Percentiles rank a stretch among this genome's conserved stretches.
Evolutionary conservation across 92 coral and sea anemone genomes (phyloP).

Genomic region (Siderastrea radians): DNA sequence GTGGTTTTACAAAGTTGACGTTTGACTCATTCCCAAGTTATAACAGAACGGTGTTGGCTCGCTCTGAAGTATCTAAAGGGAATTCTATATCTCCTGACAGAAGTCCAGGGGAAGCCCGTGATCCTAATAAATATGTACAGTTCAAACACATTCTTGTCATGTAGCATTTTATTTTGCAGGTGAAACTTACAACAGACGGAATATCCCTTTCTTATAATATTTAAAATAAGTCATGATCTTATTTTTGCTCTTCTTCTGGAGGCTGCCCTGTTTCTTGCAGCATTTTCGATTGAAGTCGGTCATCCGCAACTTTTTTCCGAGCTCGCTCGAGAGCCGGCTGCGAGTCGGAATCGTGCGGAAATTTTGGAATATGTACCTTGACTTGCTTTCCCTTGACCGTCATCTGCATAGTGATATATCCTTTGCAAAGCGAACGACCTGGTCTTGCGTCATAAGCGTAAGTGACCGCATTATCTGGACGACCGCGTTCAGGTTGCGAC

Average conservation of each 20-base stretch:
- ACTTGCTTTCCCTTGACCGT: constrained; percentile 64
- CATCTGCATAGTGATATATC: constrained; percentile 64
- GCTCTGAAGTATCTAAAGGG: no score
- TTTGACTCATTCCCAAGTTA: no score
- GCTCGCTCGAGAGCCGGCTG: constrained; percentile 30
- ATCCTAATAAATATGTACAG: no score
- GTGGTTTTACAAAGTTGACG: no score
- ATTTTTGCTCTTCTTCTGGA: background rate
- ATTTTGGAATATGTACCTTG: constrained; percentile 61
- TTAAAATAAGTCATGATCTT: no score
- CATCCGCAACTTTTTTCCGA: constrained; percentile 26
- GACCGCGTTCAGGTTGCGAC: constrained; percentile 4
- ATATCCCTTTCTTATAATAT: background rate
- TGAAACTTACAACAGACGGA: background rate
- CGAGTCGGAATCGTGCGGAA: constrained; percentile 35
- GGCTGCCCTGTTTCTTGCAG: background rate
- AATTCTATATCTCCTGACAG: no score
- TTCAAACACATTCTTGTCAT: no score
- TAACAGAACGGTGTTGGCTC: no score
- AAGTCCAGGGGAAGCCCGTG: no score
- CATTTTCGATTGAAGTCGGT: constrained; percentile 33
- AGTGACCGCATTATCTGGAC: background rate
- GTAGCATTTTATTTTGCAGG: no score
- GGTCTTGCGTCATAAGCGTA: constrained; percentile 71
- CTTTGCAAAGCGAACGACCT: constrained; percentile 46